Conservation (phyloP, 2,888 invertebrate genomes). For the Volucella inflata region DNA sequence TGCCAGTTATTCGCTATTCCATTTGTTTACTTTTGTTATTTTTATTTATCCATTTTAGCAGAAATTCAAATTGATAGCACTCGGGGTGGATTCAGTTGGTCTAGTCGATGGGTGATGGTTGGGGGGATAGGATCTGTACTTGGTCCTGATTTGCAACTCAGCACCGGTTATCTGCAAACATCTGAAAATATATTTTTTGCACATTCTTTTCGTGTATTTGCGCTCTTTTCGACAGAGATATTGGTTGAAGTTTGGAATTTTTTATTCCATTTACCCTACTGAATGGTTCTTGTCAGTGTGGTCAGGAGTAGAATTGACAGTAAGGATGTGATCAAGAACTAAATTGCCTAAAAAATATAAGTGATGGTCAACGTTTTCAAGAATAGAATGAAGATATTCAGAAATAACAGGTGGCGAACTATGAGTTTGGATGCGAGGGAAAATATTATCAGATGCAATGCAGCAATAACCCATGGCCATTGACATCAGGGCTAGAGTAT, state of each 20-base stretch:
- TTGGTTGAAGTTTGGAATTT: conserved; percentile 27
- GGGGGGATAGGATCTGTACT: background rate
- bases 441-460: too few species aligned
- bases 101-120: conserved; percentile 5
- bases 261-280: background rate
- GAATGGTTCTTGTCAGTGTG: background rate
- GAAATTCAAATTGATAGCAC: conserved; percentile 58
- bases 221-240: conserved; percentile 15
- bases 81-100: too few species aligned
- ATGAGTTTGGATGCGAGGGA: too few species aligned
- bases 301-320: too few species aligned
- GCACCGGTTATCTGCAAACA: conserved; percentile 61
- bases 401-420: too few species aligned
- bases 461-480: too few species aligned
- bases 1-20: conserved; percentile 18
- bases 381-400: too few species aligned
- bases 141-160: conserved; percentile 50
- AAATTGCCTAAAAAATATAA: too few species aligned
- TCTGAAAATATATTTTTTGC: conserved; percentile 36
- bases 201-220: background rate
- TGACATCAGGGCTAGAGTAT: too few species aligned
- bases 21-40: conserved; percentile 56
- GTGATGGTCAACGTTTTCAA: too few species aligned
- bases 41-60: conserved; percentile 63
- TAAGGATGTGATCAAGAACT: too few species aligned